A percentile compares a stretch with the other conserved stretches of the same genome.
These are phyloP conservation scores for Plecotus auritus DNA, from an alignment of 2,113 vertebrate genomes.

Conservation along the genomic window DNA sequence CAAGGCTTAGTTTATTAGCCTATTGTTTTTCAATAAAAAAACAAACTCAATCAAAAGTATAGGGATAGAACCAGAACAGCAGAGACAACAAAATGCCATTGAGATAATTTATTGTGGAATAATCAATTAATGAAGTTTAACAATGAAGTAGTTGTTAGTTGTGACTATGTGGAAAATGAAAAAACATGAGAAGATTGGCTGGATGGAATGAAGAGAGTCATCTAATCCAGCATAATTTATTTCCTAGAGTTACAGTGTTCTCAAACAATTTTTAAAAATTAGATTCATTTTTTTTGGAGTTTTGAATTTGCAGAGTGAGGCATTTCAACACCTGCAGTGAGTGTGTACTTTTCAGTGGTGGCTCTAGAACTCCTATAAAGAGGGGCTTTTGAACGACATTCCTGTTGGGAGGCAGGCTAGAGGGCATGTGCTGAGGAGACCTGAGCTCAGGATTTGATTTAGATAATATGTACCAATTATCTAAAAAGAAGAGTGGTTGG, in stretches of 20 bases:
- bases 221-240: not conserved
- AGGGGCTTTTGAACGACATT: not conserved
- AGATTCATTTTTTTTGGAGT: not conserved
- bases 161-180: not conserved
- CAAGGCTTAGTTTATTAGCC: not conserved
- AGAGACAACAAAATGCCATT: not conserved
- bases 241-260: not conserved
- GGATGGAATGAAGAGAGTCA: not conserved
- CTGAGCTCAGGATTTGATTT: not conserved
- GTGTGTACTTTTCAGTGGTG: not conserved
- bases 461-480: rapidly evolving
- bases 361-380: not conserved
- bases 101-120: not conserved
- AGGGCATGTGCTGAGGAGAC: too few relatives aligned
- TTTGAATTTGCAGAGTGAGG: not conserved
- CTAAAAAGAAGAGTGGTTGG: not conserved
- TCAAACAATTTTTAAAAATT: not conserved
- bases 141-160: not conserved
- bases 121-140: not conserved
- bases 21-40: not conserved
- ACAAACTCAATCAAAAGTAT: not conserved
- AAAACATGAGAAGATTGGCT: not conserved
- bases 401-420: not conserved
- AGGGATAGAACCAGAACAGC: not conserved
- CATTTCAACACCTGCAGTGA: not conserved